Base-by-base conservation (phyloP, 1,140 invertebrate species). In the Temnothorax longispinosus region DNA sequence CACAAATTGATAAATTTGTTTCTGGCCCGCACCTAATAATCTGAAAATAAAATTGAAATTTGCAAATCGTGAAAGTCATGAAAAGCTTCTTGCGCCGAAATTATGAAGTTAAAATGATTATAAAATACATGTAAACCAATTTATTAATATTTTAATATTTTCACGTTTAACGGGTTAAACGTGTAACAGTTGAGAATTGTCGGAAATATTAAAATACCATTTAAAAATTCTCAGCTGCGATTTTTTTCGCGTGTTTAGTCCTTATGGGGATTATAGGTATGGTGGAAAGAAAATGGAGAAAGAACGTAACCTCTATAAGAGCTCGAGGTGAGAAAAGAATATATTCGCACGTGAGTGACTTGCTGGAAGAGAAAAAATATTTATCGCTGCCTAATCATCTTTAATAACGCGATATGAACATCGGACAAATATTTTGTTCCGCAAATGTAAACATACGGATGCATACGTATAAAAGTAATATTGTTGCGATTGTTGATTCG, bases 391-490 rank as follows among this genome's bases (percentile, higher is more conserved):
- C 52, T 75, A 56, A 75, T 75, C 32, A 21, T 38, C 32, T 38
- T 75, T 75, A 75, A 75, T 56, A 56, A 38, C 35, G n/a, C 52
- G 32, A 41, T 75, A 41, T 21, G n/a, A 56, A 74, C 32, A 38
- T 56, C n/a, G 32, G 35, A 38, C 35, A 56, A 75, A 75, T 58
- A 56, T 56, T 35, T 38, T 10, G 50, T 74, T 75, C 72, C 35
- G 18, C 32, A 56, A 58, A 56, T 75, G 11, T 56, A 54, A 75
- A 58, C 18, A 7, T 27, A 38, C 52, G 44, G 21, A 15, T 71
- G 35, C 52, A 41, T 41, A 10, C 10, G 18, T 13, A 15, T 35
- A 72, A 52, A 8, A 71, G 21, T 72, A 54, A 47, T 21, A 47
- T 71, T 32, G 41, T 47, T 71, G 21, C 21, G 38, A 44, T 44